Percentiles rank a stretch among this genome's conserved stretches.
Evolutionary conservation across 64 coral and sea anemone species (phyloP).

Genomic region (Anthopleura sola): DNA sequence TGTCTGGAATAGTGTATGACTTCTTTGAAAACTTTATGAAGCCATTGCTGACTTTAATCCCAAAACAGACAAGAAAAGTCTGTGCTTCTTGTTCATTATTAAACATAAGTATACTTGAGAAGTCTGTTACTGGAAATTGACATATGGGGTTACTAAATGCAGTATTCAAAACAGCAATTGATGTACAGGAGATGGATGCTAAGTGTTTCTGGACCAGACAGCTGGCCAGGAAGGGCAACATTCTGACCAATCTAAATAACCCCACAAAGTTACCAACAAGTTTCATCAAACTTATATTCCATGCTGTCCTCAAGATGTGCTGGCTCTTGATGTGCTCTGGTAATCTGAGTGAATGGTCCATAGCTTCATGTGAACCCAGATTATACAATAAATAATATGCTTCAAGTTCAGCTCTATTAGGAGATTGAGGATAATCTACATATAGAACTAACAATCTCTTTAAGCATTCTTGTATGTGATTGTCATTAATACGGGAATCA

Average conservation of each 20-base stretch:
- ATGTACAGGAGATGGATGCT: not conserved
- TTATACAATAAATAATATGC: conserved; percentile 68
- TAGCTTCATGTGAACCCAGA: conserved; percentile 54
- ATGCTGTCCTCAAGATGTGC: conserved; percentile 20
- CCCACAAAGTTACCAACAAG: conserved; percentile 69
- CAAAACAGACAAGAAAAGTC: not conserved
- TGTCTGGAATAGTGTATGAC: not conserved
- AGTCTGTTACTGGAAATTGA: not conserved
- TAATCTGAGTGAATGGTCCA: conserved; percentile 41
- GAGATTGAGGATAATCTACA: conserved; percentile 11
- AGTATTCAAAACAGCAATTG: conserved; percentile 9
- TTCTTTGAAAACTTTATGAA: conserved; percentile 19
- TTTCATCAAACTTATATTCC: conserved; percentile 32
- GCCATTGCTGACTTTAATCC: not conserved
- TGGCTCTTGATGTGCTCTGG: conserved; percentile 37
- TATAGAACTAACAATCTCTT: conserved; percentile 64
- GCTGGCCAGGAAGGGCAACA: conserved; percentile 66
- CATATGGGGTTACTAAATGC: conserved; percentile 2
- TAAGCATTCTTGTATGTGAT: conserved; percentile 64
- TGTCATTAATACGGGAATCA: conserved; percentile 57
- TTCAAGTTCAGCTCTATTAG: conserved; percentile 74
- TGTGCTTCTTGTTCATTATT: not conserved
- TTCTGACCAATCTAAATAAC: conserved; percentile 54
- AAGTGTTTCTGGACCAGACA: conserved; percentile 72
- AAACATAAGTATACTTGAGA: not conserved